Evolutionary conservation across 23 tunicate genomes (phyloP).

Genomic region (Diplosoma virens): DNA sequence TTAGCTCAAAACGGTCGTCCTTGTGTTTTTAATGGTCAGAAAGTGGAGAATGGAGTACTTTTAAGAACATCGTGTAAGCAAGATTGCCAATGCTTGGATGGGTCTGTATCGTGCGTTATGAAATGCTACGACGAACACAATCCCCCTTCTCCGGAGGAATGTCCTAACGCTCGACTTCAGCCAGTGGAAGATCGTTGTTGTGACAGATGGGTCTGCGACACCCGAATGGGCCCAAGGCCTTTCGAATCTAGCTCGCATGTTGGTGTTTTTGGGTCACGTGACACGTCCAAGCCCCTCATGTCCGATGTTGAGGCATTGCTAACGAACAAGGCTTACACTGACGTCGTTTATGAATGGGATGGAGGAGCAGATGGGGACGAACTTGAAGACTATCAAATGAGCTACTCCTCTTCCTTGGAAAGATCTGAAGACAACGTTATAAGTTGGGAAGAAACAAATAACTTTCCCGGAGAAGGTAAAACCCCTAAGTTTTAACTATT

Average conservation of each 20-base stretch:
- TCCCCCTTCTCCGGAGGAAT: conserved; percentile 34
- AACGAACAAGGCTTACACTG: conserved; percentile 12
- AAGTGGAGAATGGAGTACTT: conserved; percentile 40
- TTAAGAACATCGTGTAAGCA: conserved; percentile 63
- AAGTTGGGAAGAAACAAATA: conserved; percentile 41
- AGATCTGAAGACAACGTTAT: neutral
- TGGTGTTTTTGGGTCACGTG: conserved; percentile 24
- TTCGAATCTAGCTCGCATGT: conserved; percentile 18
- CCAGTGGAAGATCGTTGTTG: conserved; percentile 52
- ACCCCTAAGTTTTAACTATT: too few relatives aligned
- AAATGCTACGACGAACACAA: conserved; percentile 60
- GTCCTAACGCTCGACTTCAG: conserved; percentile 60
- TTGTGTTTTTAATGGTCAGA: conserved; percentile 35
- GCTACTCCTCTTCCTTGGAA: neutral
- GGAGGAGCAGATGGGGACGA: conserved; percentile 70
- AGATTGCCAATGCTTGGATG: conserved; percentile 78
- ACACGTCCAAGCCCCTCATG: neutral
- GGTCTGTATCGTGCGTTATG: conserved; percentile 46
- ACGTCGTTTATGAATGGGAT: conserved; percentile 35
- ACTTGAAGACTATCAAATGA: conserved; percentile 38
- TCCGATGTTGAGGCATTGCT: neutral
- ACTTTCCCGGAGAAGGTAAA: conserved; percentile 48
- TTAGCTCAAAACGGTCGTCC: conserved; percentile 53
- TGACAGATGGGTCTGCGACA: conserved; percentile 62
- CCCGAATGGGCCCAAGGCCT: neutral